Evolutionary conservation across 1,140 invertebrate species (phyloP).

Genomic region (Pectinophora gossypiella): DNA sequence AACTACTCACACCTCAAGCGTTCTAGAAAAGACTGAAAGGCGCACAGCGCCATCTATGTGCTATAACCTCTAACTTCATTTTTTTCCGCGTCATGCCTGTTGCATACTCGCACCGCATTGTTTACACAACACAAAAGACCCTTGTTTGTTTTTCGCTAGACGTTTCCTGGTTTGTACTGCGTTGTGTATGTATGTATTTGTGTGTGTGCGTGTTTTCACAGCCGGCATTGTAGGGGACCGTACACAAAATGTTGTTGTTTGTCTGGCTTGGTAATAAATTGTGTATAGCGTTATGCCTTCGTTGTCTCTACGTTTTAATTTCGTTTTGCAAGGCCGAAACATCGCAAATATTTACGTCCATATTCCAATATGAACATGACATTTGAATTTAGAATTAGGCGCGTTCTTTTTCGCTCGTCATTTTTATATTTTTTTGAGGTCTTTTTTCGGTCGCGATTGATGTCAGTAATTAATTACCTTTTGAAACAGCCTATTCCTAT

Average conservation of each 20-base stretch:
- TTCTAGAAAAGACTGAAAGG: too few relatives aligned
- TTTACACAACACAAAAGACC: constrained; percentile 74
- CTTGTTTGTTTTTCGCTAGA: constrained; percentile 74
- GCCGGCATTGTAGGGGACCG: constrained; percentile 53
- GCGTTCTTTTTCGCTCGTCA: too few relatives aligned
- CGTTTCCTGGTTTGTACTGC: constrained; percentile 75
- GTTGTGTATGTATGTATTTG: constrained; percentile 49
- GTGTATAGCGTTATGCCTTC: constrained; percentile 25
- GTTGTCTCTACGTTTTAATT: neutral
- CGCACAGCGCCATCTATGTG: constrained; percentile 53
- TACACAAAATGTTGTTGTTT: constrained; percentile 69
- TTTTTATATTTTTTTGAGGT: too few relatives aligned
- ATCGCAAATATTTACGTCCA: too few relatives aligned
- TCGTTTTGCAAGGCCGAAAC: too few relatives aligned
- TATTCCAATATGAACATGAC: too few relatives aligned
- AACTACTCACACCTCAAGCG: too few relatives aligned
- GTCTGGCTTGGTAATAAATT: constrained; percentile 58
- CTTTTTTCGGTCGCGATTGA: too few relatives aligned
- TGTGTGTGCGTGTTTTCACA: constrained; percentile 57
- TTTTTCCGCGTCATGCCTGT: constrained; percentile 66
- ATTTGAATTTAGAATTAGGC: too few relatives aligned
- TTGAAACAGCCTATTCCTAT: too few relatives aligned
- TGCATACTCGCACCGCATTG: constrained; percentile 69
- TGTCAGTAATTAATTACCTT: too few relatives aligned
- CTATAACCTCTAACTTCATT: constrained; percentile 46